These are phyloP conservation scores for Priocnemis perturbator DNA, from an alignment of 2,888 invertebrate species.

Conservation along the genomic window DNA sequence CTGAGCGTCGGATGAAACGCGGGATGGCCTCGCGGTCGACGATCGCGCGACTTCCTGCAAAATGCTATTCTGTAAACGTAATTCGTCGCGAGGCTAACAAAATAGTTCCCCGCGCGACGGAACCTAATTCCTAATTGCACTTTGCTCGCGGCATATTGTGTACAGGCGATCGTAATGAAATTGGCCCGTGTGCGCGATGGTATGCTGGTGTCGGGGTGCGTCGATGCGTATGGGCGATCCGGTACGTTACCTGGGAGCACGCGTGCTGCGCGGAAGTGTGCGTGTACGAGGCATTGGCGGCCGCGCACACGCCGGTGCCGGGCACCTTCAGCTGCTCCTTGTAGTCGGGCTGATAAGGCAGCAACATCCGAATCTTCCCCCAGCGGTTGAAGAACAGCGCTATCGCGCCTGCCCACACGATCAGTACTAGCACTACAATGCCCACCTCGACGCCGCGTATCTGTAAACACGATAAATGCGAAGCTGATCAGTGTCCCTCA, in stretches of 20 bases:
- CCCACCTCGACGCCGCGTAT: constrained; percentile 94
- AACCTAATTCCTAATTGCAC: no score
- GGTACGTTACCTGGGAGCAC: constrained; percentile 79
- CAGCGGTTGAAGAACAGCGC: constrained; percentile 94
- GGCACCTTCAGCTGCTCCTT: constrained; percentile 92
- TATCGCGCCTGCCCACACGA: constrained; percentile 93
- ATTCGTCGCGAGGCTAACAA: no score
- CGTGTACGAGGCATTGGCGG: constrained; percentile 78
- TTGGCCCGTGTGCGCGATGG: not conserved
- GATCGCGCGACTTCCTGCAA: no score
- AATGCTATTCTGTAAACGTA: no score
- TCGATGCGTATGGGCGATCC: constrained; percentile 1
- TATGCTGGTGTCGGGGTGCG: not conserved
- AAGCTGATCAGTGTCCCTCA: not conserved
- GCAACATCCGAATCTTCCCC: constrained; percentile 95
- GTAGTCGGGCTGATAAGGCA: constrained; percentile 94
- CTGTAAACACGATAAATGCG: constrained; percentile 73
- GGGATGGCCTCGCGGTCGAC: no score
- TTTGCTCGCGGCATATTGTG: no score
- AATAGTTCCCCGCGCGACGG: no score
- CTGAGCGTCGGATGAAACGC: no score
- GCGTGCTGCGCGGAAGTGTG: constrained; percentile 79
- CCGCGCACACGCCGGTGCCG: constrained; percentile 83
- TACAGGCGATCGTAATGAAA: constrained; percentile 1
- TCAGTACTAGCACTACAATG: constrained; percentile 89